Conservation (phyloP, 2,888 invertebrate genomes). For the Drosophila ustulata region DNA sequence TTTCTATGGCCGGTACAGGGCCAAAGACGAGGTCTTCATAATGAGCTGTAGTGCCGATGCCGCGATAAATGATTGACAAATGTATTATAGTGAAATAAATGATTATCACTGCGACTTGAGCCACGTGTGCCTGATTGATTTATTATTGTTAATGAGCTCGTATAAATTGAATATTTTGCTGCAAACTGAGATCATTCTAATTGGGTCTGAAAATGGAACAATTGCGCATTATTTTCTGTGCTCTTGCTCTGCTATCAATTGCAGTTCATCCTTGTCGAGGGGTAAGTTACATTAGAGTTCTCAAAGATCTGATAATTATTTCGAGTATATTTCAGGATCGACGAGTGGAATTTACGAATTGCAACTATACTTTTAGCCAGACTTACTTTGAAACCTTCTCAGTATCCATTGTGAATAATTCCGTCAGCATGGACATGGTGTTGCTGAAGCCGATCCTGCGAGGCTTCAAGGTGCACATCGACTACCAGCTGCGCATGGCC, state of each 20-base stretch:
- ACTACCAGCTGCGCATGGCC: slow-evolving; percentile 57
- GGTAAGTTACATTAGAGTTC: not conserved
- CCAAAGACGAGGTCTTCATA: slow-evolving; percentile 30
- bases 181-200: slow-evolving; percentile 10
- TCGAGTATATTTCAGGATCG: not conserved
- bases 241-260: not conserved
- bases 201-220: not conserved
- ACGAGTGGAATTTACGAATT: not conserved
- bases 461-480: slow-evolving; percentile 53
- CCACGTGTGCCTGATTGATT: slow-evolving; percentile 11
- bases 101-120: slow-evolving; percentile 2
- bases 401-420: not conserved
- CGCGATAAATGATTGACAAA: not conserved
- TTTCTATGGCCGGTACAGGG: slow-evolving; percentile 45
- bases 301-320: not conserved
- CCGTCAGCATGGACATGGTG: slow-evolving; percentile 6
- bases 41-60: slow-evolving; percentile 45
- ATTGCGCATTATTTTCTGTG: not conserved
- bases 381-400: slow-evolving; percentile 8
- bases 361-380: slow-evolving; percentile 9
- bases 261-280: not conserved
- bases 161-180: slow-evolving; percentile 5
- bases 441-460: slow-evolving; percentile 37
- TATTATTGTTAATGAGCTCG: not conserved
- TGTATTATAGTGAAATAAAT: not conserved